Conservation (phyloP, 2,888 invertebrate genomes). For the Pecten maximus region DNA sequence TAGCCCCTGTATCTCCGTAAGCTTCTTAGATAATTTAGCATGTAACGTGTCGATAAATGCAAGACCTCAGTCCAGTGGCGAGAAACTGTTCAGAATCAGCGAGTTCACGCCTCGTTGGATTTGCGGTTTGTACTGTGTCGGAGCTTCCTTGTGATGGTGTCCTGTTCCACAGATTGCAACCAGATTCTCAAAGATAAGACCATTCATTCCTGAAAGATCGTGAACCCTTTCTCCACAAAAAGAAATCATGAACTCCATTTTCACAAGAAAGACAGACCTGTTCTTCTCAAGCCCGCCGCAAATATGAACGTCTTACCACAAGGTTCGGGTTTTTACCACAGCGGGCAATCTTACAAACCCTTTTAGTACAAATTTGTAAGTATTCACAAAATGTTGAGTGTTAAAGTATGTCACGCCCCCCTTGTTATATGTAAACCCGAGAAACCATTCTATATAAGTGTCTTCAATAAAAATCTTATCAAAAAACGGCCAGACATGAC, state of each 20-base stretch:
- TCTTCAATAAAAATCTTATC: background rate
- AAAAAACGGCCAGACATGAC: background rate
- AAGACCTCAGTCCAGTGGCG: background rate
- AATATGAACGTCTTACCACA: background rate
- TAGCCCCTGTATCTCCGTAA: background rate
- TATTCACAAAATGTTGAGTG: background rate
- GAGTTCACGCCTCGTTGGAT: background rate
- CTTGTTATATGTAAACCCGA: background rate
- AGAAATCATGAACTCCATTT: background rate
- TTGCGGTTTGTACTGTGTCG: background rate
- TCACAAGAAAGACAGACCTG: background rate
- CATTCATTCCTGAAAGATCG: background rate
- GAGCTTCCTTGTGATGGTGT: background rate
- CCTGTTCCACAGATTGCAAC: background rate
- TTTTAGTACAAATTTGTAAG: background rate
- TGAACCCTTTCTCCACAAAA: background rate
- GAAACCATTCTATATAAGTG: no score
- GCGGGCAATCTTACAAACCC: background rate
- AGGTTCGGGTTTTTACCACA: background rate
- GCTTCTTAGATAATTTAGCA: background rate
- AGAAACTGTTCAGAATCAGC: background rate
- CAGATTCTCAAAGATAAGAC: background rate
- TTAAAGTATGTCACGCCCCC: background rate
- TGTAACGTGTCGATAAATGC: background rate
- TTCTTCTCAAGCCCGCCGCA: background rate